These are phyloP conservation scores for Phanerotoma sp. DNA, from an alignment of 2,888 invertebrate species.

Conservation along the genomic window DNA sequence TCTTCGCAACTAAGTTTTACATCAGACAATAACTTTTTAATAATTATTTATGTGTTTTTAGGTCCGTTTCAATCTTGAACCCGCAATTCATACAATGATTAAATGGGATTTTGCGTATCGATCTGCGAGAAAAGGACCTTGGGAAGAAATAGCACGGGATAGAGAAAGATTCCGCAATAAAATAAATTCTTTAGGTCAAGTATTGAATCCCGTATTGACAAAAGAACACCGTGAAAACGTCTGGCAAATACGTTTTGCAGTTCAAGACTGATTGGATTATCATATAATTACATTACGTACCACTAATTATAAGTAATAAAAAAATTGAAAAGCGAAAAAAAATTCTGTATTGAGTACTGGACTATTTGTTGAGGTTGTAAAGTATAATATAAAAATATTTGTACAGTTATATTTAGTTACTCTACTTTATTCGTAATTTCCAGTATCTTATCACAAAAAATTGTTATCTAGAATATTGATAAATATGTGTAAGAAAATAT, in stretches of 20 bases:
- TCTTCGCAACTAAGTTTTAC: too few relatives aligned
- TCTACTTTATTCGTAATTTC: too few relatives aligned
- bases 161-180: background rate
- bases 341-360: background rate
- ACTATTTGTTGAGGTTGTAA: too few relatives aligned
- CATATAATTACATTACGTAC: background rate
- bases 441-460: too few relatives aligned
- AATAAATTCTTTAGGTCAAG: background rate
- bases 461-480: too few relatives aligned
- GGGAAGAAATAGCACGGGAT: constrained; percentile 48
- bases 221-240: background rate
- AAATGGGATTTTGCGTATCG: constrained; percentile 59
- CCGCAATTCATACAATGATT: constrained; percentile 56
- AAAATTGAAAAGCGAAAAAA: background rate
- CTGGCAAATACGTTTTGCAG: background rate
- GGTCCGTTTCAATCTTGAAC: constrained; percentile 60
- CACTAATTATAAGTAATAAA: background rate
- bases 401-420: too few relatives aligned
- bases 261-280: background rate
- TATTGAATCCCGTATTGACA: background rate
- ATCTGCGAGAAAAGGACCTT: constrained; percentile 57
- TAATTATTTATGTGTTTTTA: constrained; percentile 39
- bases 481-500: too few relatives aligned
- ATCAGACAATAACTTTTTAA: too few relatives aligned
- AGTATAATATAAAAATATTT: too few relatives aligned